Conservation (phyloP, 2,113 vertebrate genomes). For the Tamias sibiricus region DNA sequence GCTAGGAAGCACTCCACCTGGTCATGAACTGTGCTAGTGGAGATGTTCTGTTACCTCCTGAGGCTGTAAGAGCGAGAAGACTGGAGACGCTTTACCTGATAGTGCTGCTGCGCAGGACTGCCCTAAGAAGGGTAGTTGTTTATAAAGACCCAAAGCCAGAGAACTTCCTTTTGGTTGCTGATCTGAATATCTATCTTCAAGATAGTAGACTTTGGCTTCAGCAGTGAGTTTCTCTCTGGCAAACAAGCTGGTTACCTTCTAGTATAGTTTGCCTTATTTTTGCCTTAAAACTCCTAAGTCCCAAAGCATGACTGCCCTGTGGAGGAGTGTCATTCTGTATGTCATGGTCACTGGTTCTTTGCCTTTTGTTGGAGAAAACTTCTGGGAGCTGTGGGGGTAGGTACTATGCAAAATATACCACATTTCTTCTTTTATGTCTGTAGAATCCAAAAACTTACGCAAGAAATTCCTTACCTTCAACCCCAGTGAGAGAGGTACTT, state of each 20-base stretch:
- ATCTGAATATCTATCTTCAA: background rate
- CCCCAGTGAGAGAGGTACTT: background rate
- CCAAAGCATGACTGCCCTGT: background rate
- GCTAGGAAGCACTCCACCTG: background rate
- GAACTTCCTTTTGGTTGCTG: background rate
- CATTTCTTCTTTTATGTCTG: background rate
- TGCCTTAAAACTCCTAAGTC: too few relatives aligned
- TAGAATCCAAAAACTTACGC: background rate
- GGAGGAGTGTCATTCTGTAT: background rate
- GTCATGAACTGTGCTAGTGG: background rate
- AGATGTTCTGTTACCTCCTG: background rate
- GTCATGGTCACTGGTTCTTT: background rate
- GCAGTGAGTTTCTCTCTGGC: background rate
- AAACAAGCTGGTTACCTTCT: background rate
- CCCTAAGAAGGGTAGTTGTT: background rate
- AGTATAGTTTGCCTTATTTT: too few relatives aligned
- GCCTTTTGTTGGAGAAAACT: background rate
- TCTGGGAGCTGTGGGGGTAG: background rate
- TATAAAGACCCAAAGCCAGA: background rate
- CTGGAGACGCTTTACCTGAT: background rate
- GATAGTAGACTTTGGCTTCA: background rate
- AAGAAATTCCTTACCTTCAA: background rate
- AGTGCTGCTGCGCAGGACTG: background rate
- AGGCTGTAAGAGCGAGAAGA: background rate
- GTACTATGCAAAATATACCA: background rate